These are phyloP conservation scores for Drosophila maculinotata DNA, from an alignment of 2,888 invertebrate species.

Conservation along the genomic window DNA sequence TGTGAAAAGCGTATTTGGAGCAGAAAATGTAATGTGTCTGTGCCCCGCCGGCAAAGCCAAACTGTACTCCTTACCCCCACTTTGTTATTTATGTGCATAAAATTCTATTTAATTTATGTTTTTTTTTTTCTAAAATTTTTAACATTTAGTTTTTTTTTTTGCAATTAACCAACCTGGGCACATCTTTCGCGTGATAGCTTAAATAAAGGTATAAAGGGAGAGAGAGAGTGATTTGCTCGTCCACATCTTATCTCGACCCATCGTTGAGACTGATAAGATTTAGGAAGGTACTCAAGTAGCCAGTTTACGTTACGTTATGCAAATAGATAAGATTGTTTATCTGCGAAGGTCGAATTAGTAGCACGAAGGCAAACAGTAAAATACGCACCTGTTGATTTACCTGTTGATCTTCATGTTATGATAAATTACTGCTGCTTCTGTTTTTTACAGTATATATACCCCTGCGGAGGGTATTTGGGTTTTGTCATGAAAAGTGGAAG, in stretches of 20 bases:
- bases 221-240: neutral
- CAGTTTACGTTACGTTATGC: slow-evolving; percentile 1
- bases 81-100: slow-evolving; percentile 49
- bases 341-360: slow-evolving; percentile 15
- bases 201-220: neutral
- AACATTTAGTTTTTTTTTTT: slow-evolving; percentile 10
- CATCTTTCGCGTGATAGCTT: slow-evolving; percentile 25
- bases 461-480: neutral
- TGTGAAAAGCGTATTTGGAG: slow-evolving; percentile 80
- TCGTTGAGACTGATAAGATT: slow-evolving; percentile 24
- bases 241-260: slow-evolving; percentile 7
- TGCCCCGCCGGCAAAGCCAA: slow-evolving; percentile 17
- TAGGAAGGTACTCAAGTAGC: neutral
- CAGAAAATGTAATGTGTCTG: slow-evolving; percentile 75
- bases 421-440: slow-evolving; percentile 6
- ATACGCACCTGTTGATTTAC: slow-evolving; percentile 3
- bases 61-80: slow-evolving; percentile 8
- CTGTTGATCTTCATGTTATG: slow-evolving; percentile 3
- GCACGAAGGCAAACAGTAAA: neutral
- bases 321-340: slow-evolving; percentile 38
- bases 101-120: slow-evolving; percentile 32
- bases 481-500: neutral
- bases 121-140: slow-evolving; percentile 1
- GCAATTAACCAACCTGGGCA: slow-evolving; percentile 42
- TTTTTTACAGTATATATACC: neutral